phyloP scores from a whole-genome alignment of 2,113 vertebrate species.

The Chamaetylas fuelleborni region DNA sequence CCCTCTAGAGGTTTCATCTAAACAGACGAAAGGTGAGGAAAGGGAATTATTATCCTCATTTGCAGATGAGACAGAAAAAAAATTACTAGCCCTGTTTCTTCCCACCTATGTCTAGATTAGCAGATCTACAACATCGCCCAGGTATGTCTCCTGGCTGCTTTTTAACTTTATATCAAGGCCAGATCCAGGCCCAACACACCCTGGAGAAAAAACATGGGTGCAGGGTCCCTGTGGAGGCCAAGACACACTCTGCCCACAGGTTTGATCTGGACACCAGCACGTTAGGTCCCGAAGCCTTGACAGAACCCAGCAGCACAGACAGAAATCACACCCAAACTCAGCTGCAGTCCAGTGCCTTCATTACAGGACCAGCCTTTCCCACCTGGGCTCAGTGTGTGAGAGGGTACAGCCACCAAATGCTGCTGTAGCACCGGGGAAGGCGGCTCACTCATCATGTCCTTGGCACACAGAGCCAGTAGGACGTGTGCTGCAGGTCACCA shows the following conservation, averaged over 20 bases:
- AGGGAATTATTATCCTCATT: conserved; percentile 27
- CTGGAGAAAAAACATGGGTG: neutral
- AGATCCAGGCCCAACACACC: neutral
- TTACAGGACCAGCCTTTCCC: neutral
- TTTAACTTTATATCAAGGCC: neutral
- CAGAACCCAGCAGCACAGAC: neutral
- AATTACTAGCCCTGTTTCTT: neutral
- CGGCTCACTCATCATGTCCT: neutral
- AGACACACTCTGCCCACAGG: neutral
- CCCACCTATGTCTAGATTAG: neutral
- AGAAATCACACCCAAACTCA: neutral
- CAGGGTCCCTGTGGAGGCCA: accelerated
- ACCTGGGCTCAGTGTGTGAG: neutral
- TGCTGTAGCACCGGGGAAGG: neutral
- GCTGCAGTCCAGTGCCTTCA: neutral
- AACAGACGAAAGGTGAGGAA: neutral
- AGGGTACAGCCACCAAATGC: neutral
- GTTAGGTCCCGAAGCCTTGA: neutral
- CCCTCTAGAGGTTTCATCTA: neutral
- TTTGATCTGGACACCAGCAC: neutral
- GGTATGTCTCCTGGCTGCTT: neutral
- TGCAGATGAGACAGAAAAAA: neutral
- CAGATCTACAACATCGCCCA: neutral
- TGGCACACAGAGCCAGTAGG: neutral
- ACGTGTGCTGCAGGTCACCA: neutral